Evolutionary conservation across 2,113 vertebrate species (phyloP), one percentile per base, ranked within the genome.

Genomic region (Dendropsophus ebraccatus): DNA sequence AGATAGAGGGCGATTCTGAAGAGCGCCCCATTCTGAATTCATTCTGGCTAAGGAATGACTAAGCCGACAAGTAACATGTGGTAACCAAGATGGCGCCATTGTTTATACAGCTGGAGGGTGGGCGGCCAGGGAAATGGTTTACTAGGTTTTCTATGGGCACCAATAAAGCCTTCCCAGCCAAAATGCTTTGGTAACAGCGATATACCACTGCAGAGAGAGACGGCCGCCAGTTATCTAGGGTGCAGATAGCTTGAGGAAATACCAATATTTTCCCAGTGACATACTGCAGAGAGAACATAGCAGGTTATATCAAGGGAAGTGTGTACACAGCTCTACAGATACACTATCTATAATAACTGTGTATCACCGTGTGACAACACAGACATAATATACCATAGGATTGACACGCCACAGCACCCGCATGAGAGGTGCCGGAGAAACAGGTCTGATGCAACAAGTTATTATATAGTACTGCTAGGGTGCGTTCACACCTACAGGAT

Each of bases 271-370:
- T 19, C 19, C 52, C 50, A 54, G 49, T 17, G 14, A 67, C 62
- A 6, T 7, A 32, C 62, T 67, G 28, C 19, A 19, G 4, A 32
- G 28, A 52, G 54, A 52, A 19, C 70, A 75, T 49, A 74, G 37
- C 37, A 25, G 3, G 10, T 69, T 69, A 35, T 19, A 35, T 69
- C 25, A 3, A 17, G 35, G 69, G 11, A 8, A 45, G 10, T 0
- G 35, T 25, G 12, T 49, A 75, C 23, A 75, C 11, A 25, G n/a
- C 45, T 9, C 35, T 75, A 49, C 72, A 49, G 45, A 49, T 75
- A 75, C 41, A 73, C 70, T 73, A 75, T 75, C 72, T 75, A 75
- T n/a, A 67, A 67, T 67, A 32, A 67, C 13, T n/a, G 10, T 11
- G 19, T 49, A 54, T 19, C 14, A 54, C 50, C 10, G 8, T 21